phyloP scores from a whole-genome alignment of 2,113 vertebrate genomes.

The Panthera leo region DNA sequence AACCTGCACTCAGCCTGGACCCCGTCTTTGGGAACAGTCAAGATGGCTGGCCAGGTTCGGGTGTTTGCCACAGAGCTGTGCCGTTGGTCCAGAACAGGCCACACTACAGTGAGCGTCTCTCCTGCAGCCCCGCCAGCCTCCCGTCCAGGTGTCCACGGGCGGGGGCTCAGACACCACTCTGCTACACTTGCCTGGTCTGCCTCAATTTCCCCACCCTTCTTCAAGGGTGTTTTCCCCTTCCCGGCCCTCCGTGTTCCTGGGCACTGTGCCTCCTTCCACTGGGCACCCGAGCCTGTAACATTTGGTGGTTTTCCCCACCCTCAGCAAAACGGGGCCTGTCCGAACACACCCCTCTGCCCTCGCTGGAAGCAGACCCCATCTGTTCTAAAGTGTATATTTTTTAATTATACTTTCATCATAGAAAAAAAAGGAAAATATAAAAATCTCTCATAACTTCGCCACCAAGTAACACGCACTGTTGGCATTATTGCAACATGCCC shows the following conservation, averaged over 20 bases:
- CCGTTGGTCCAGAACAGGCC: neutral
- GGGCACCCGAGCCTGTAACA: neutral
- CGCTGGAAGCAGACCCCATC: neutral
- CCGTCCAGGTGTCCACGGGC: accelerated
- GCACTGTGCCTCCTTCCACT: neutral
- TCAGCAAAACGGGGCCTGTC: neutral
- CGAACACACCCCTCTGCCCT: neutral
- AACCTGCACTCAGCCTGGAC: neutral
- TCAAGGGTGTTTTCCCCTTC: neutral
- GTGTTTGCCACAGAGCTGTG: neutral
- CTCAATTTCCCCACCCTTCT: neutral
- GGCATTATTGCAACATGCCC: accelerated
- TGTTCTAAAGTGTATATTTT: neutral
- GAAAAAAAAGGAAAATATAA: neutral
- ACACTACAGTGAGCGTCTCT: accelerated
- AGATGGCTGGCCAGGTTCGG: neutral
- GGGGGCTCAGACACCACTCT: neutral
- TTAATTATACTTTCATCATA: neutral
- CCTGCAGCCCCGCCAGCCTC: neutral
- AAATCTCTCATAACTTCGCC: accelerated
- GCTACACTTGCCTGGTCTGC: neutral
- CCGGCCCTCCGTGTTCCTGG: accelerated
- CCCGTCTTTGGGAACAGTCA: neutral
- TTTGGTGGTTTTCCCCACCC: neutral
- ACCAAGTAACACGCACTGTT: accelerated